These are phyloP conservation scores for Anorthoa munda DNA, from an alignment of 2,888 invertebrate genomes.

Conservation along the genomic window DNA sequence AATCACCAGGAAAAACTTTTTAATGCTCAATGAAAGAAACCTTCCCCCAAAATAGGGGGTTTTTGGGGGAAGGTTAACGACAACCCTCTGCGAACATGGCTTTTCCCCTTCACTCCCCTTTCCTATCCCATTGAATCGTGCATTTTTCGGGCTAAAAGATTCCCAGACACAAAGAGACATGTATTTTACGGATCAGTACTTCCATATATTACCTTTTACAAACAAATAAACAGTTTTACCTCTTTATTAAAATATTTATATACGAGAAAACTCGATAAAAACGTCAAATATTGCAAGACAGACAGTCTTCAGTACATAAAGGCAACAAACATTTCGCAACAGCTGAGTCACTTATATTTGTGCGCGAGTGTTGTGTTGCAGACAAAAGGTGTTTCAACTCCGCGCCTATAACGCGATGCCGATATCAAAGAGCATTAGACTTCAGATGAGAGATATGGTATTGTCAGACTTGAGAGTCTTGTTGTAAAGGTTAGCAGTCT, in stretches of 20 bases:
- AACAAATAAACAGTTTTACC: too few species aligned
- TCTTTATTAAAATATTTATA: too few species aligned
- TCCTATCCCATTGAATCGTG: too few species aligned
- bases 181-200: too few species aligned
- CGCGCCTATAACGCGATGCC: slow-evolving; percentile 24
- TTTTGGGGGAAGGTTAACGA: background rate
- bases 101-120: too few species aligned
- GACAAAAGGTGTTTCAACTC: slow-evolving; percentile 60
- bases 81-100: background rate
- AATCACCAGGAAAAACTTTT: slow-evolving; percentile 1
- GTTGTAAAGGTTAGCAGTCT: slow-evolving; percentile 3
- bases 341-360: slow-evolving; percentile 49
- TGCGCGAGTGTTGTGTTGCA: slow-evolving; percentile 19
- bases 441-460: slow-evolving; percentile 28
- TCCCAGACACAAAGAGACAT: too few species aligned
- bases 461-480: slow-evolving; percentile 25
- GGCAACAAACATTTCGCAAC: slow-evolving; percentile 53
- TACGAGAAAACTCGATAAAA: slow-evolving; percentile 12
- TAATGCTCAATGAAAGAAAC: slow-evolving; percentile 16
- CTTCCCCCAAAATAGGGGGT: too few species aligned
- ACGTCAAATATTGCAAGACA: slow-evolving; percentile 38
- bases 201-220: too few species aligned
- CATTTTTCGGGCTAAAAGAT: too few species aligned
- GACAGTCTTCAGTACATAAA: slow-evolving; percentile 32
- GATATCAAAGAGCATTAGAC: slow-evolving; percentile 50